Conservation (phyloP, 1,140 invertebrate species). For the Odontomachus brunneus region DNA sequence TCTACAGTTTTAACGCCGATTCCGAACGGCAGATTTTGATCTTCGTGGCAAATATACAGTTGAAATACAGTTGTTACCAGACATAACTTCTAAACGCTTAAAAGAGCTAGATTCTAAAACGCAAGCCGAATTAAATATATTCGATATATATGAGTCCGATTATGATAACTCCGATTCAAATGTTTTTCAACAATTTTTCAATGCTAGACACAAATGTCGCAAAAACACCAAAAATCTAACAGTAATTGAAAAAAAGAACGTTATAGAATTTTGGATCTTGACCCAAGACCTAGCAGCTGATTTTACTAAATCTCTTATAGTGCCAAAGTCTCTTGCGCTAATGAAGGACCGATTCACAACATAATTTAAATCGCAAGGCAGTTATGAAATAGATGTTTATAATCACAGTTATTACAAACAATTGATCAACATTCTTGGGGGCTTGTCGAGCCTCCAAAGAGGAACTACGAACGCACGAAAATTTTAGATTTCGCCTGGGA, state of each 20-base stretch:
- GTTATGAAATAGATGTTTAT: slow-evolving; percentile 57
- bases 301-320: slow-evolving; percentile 80
- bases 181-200: slow-evolving; percentile 12
- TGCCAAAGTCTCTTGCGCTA: slow-evolving; percentile 71
- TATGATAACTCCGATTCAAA: slow-evolving; percentile 12
- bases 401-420: too few species aligned
- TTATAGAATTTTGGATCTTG: slow-evolving; percentile 64
- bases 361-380: slow-evolving; percentile 41
- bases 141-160: neutral
- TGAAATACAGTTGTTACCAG: slow-evolving; percentile 75
- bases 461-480: too few species aligned
- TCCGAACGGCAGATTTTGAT: too few species aligned
- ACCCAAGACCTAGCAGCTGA: slow-evolving; percentile 80
- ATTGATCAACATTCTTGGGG: too few species aligned
- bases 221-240: slow-evolving; percentile 47
- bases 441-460: too few species aligned
- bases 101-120: neutral
- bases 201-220: slow-evolving; percentile 31
- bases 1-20: too few species aligned
- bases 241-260: slow-evolving; percentile 61
- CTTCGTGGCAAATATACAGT: too few species aligned
- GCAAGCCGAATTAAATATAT: neutral
- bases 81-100: neutral
- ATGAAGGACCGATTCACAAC: slow-evolving; percentile 59
- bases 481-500: too few species aligned